Evolutionary conservation across 2,888 invertebrate genomes (phyloP).

Genomic region (Emmelina monodactyla): DNA sequence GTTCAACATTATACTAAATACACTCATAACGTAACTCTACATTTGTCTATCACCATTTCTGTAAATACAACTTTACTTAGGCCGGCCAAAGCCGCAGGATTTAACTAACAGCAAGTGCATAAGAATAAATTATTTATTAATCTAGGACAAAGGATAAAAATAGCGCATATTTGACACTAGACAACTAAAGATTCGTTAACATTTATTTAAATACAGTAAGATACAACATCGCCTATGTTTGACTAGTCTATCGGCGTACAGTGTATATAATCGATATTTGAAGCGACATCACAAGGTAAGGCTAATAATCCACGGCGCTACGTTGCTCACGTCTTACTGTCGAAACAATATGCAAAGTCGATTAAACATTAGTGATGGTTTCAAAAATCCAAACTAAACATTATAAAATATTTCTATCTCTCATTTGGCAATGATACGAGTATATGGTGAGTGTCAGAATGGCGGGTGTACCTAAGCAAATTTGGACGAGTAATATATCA

Average conservation of each 20-base stretch:
- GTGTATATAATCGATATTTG: conserved; percentile 11
- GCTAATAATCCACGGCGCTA: neutral
- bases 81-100: conserved; percentile 18
- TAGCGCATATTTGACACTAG: conserved; percentile 52
- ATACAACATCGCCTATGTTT: conserved; percentile 60
- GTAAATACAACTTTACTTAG: conserved; percentile 17
- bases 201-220: conserved; percentile 48
- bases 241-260: conserved; percentile 61
- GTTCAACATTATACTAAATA: conserved; percentile 30
- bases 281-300: neutral
- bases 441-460: too few relatives aligned
- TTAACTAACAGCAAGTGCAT: neutral
- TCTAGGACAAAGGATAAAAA: conserved; percentile 44
- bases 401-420: neutral
- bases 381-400: neutral
- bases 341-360: too few relatives aligned
- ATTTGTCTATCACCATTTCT: conserved; percentile 8
- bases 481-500: too few relatives aligned
- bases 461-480: too few relatives aligned
- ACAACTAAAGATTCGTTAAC: conserved; percentile 60
- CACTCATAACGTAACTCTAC: conserved; percentile 19
- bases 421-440: neutral
- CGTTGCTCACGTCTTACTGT: too few relatives aligned
- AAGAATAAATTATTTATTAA: conserved; percentile 21
- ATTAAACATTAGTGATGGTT: too few relatives aligned